A percentile compares a stretch with the other conserved stretches of the same genome.
Conservation (phyloP, 2,113 vertebrate species). For the Phrynosoma platyrhinos region DNA sequence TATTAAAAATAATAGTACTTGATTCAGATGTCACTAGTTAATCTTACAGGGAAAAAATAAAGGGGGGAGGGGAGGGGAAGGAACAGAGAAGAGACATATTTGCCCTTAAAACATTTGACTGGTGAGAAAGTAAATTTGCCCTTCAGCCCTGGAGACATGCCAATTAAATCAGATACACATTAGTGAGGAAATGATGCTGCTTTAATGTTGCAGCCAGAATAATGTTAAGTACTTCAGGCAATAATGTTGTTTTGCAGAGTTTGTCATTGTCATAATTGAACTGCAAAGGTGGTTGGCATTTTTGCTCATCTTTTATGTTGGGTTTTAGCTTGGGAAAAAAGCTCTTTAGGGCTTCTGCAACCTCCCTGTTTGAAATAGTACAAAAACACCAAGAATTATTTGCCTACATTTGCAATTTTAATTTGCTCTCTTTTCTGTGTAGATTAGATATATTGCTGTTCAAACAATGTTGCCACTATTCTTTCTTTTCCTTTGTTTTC, state of each 20-base stretch:
- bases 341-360: not conserved
- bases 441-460: constrained; percentile 7
- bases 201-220: constrained; percentile 6
- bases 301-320: not conserved
- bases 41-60: not conserved
- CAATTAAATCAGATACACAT: constrained; percentile 24
- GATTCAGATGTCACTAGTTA: not conserved
- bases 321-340: constrained; percentile 18
- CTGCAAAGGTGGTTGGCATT: constrained; percentile 3
- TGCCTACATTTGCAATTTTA: constrained; percentile 1
- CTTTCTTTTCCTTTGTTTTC: constrained; percentile 1
- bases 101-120: constrained; percentile 21
- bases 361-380: not conserved
- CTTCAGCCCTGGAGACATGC: not conserved
- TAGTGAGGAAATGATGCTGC: constrained; percentile 1
- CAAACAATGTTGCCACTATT: constrained; percentile 4
- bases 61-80: no score
- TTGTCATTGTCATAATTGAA: constrained; percentile 17
- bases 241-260: not conserved
- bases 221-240: not conserved
- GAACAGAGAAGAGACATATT: not conserved
- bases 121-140: not conserved
- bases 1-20: not conserved
- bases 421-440: constrained; percentile 11
- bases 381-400: not conserved